A percentile compares a stretch with the other conserved stretches of the same genome.
Conservation (phyloP, 2,888 invertebrate genomes). For the Lissocephala sabroskyi region DNA sequence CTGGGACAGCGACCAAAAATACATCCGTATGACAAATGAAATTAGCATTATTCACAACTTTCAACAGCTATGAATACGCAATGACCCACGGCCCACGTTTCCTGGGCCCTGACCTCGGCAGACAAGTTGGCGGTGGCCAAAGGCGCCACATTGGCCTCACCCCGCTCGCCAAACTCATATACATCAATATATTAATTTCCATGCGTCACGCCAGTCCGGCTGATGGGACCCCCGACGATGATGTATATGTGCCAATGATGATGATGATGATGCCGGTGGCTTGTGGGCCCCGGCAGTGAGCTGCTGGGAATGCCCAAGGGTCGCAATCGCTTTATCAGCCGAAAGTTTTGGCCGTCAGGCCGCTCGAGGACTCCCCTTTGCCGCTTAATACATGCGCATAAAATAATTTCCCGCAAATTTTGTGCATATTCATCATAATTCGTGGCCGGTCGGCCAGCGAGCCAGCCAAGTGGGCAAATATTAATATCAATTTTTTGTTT, state of each 20-base stretch:
- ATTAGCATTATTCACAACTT: constrained; percentile 53
- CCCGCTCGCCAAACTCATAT: constrained; percentile 30
- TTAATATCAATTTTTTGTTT: background rate
- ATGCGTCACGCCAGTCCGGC: constrained; percentile 32
- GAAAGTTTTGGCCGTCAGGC: constrained; percentile 19
- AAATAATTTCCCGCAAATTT: constrained; percentile 27
- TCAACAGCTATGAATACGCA: constrained; percentile 44
- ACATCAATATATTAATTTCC: constrained; percentile 45
- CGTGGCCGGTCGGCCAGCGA: background rate
- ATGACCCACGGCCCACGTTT: constrained; percentile 23
- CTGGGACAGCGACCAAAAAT: no score
- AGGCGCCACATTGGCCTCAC: constrained; percentile 11
- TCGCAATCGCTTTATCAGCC: constrained; percentile 26
- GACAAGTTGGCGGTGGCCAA: constrained; percentile 7
- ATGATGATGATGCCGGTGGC: constrained; percentile 15
- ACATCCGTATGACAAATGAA: constrained; percentile 25
- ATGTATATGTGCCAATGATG: constrained; percentile 14
- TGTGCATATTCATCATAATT: constrained; percentile 48
- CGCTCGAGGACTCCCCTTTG: constrained; percentile 5
- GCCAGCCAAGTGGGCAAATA: background rate
- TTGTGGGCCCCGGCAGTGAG: constrained; percentile 19
- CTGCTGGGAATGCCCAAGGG: constrained; percentile 32
- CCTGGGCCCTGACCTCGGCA: no score
- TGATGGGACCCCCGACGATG: background rate
- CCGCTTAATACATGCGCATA: background rate